phyloP scores from a whole-genome alignment of 37 sponge, comb jelly and placozoan genomes.

The Chondrosia reniformis region DNA sequence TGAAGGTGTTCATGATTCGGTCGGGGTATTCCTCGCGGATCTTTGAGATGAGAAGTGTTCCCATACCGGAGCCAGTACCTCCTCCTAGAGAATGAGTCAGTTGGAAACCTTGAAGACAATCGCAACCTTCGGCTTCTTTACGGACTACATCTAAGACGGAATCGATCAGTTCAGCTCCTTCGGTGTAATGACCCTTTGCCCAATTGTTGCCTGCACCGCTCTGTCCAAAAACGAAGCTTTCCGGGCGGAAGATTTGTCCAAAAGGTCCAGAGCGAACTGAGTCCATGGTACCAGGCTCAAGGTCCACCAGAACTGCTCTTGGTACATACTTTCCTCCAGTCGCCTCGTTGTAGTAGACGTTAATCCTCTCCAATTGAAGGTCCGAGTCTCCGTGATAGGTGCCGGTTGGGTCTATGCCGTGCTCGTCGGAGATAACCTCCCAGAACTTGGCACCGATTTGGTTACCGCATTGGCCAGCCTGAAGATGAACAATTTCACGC shows the following conservation, averaged over 20 bases:
- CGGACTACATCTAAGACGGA: slow-evolving; percentile 97
- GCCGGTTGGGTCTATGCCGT: slow-evolving; percentile 99
- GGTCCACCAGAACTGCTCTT: slow-evolving; percentile 78
- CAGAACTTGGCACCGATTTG: slow-evolving; percentile 98
- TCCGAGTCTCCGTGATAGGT: slow-evolving; percentile 99
- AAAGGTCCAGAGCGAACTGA: slow-evolving; percentile 99
- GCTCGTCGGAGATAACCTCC: slow-evolving; percentile 94
- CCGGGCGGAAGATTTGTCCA: slow-evolving; percentile 98
- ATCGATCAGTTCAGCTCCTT: slow-evolving; percentile 95
- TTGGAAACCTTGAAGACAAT: slow-evolving; percentile 99
- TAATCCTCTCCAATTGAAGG: slow-evolving; percentile 98
- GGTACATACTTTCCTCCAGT: slow-evolving; percentile 80
- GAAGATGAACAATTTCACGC: slow-evolving; percentile 99
- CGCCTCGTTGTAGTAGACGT: slow-evolving; percentile 98
- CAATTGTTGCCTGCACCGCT: slow-evolving; percentile 98
- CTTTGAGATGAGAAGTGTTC: slow-evolving; percentile 98
- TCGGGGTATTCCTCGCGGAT: slow-evolving; percentile 99
- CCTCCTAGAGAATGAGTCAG: slow-evolving; percentile 98
- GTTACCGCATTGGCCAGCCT: slow-evolving; percentile 99
- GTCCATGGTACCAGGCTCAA: slow-evolving; percentile 98
- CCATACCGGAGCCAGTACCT: slow-evolving; percentile 98
- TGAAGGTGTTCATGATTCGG: slow-evolving; percentile 96
- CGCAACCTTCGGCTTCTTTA: slow-evolving; percentile 99
- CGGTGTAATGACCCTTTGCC: slow-evolving; percentile 96
- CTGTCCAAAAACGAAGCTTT: slow-evolving; percentile 99